phyloP scores from a whole-genome alignment of 2,113 vertebrate genomes.

The Hippoglossus stenolepis region DNA sequence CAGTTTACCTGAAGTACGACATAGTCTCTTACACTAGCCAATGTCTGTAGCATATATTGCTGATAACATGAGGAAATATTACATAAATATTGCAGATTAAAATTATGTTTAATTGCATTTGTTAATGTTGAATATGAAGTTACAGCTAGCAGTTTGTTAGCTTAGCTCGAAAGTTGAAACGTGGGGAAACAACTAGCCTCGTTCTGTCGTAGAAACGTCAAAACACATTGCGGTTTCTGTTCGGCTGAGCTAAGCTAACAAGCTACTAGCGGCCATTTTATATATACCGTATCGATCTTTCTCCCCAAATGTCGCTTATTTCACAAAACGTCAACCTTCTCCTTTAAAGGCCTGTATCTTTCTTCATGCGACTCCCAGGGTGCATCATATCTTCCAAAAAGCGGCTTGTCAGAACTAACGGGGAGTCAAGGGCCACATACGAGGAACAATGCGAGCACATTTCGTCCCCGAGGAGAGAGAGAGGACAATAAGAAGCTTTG shows the following conservation, averaged over 20 bases:
- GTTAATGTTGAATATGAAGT: not conserved
- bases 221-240: not conserved
- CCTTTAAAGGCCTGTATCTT: conserved; percentile 1
- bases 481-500: conserved; percentile 72
- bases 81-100: too few species aligned
- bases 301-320: not conserved
- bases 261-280: not conserved
- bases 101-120: too few species aligned
- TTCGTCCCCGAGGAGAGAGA: conserved; percentile 41
- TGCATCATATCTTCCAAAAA: conserved; percentile 16
- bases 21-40: too few species aligned
- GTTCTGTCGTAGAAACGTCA: not conserved
- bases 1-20: not conserved
- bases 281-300: not conserved
- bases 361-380: conserved; percentile 5
- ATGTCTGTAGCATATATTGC: too few species aligned
- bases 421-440: conserved; percentile 15
- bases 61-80: too few species aligned
- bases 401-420: conserved; percentile 15
- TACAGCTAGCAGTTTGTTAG: not conserved
- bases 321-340: not conserved
- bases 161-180: not conserved
- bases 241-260: not conserved
- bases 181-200: not conserved
- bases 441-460: conserved; percentile 44